These are phyloP conservation scores for Cheiracanthium punctorium DNA, from an alignment of 2,888 invertebrate species.

Conservation along the genomic window DNA sequence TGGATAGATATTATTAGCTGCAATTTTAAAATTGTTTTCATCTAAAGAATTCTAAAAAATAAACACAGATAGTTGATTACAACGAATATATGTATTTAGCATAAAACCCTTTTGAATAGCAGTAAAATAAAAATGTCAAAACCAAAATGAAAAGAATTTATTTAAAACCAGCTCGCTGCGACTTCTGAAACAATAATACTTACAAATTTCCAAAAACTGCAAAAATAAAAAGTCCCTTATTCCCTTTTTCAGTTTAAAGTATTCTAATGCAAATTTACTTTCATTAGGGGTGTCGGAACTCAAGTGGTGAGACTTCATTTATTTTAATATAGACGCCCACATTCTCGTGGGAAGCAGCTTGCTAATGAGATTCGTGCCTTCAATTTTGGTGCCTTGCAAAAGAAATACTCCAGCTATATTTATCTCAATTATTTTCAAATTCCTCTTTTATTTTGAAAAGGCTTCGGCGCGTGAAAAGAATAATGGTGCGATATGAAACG, in stretches of 20 bases:
- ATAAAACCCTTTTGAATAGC: no score
- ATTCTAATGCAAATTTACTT: not conserved
- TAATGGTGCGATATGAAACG: not conserved
- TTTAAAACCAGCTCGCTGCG: no score
- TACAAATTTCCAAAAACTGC: no score
- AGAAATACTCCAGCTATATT: not conserved
- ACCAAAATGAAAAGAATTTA: no score
- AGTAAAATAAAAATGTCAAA: no score
- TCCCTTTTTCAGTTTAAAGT: not conserved
- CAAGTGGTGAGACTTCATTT: conserved; percentile 25
- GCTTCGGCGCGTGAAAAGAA: not conserved
- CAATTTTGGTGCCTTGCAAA: not conserved
- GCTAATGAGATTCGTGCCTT: not conserved
- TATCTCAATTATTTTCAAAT: not conserved
- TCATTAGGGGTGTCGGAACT: conserved; percentile 5
- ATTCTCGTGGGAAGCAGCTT: not conserved
- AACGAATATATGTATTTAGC: no score
- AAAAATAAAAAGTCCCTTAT: no score
- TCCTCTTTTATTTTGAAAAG: not conserved
- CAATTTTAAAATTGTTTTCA: no score
- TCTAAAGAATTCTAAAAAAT: no score
- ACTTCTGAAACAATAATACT: no score
- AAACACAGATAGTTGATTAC: no score
- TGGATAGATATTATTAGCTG: no score
- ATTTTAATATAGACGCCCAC: conserved; percentile 32